Percentiles rank a stretch among this genome's conserved stretches.
Evolutionary conservation across 2,888 invertebrate genomes (phyloP).

Genomic region (Dichetophora obliterata): DNA sequence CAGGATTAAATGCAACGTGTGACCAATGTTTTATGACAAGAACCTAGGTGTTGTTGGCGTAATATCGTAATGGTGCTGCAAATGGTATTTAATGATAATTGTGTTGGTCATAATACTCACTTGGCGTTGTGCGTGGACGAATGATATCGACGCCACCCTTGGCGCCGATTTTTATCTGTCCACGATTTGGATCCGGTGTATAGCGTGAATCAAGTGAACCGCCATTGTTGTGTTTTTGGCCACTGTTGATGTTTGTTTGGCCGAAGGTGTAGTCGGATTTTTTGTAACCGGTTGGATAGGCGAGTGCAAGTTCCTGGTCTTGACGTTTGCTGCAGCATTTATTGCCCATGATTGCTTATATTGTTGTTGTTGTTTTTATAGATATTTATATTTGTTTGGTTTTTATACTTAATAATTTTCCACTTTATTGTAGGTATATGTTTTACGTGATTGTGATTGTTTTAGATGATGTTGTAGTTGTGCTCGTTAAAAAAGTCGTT

Average conservation of each 20-base stretch:
- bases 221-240: constrained; percentile 70
- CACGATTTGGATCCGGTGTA: constrained; percentile 84
- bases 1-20: too few relatives aligned
- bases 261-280: constrained; percentile 69
- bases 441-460: constrained; percentile 29
- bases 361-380: not conserved
- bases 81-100: not conserved
- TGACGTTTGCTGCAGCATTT: constrained; percentile 90
- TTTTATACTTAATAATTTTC: constrained; percentile 14
- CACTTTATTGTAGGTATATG: constrained; percentile 2
- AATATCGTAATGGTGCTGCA: not conserved
- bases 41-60: too few relatives aligned
- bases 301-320: constrained; percentile 74
- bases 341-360: constrained; percentile 77
- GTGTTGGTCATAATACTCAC: constrained; percentile 68
- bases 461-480: constrained; percentile 17
- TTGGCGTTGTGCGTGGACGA: constrained; percentile 78
- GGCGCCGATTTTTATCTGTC: constrained; percentile 72
- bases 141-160: constrained; percentile 82
- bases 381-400: constrained; percentile 18
- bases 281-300: constrained; percentile 69
- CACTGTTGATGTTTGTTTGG: constrained; percentile 67
- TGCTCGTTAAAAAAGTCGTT: not conserved
- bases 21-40: too few relatives aligned
- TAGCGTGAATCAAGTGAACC: constrained; percentile 76